Percentiles rank a stretch among this genome's conserved stretches.
These are phyloP conservation scores for Netelia virgata DNA, from an alignment of 2,888 invertebrate species.

Conservation along the genomic window DNA sequence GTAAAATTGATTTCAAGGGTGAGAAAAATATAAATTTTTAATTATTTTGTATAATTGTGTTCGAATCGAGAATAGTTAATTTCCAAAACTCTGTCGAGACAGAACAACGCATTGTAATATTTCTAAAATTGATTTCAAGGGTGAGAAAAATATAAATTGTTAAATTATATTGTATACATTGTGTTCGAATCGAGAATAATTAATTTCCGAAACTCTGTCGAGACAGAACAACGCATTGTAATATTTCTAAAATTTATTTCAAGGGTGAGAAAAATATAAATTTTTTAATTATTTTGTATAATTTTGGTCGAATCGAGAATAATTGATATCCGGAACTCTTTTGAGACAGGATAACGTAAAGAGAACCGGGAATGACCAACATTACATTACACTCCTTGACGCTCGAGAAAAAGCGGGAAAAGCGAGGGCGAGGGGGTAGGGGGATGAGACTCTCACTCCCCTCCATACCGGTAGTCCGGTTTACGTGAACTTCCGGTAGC, in stretches of 20 bases:
- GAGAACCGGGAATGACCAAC: constrained; percentile 22
- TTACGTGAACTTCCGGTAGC: constrained; percentile 77
- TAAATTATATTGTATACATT: no score
- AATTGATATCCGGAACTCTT: constrained; percentile 12
- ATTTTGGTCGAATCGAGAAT: constrained; percentile 18
- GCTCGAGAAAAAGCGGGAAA: constrained; percentile 10
- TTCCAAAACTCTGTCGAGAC: not conserved
- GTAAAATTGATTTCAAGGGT: no score
- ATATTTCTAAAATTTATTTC: not conserved
- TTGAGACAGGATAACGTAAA: constrained; percentile 16
- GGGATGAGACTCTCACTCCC: constrained; percentile 57
- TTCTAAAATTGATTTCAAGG: no score
- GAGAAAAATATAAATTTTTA: no score
- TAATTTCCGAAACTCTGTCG: not conserved
- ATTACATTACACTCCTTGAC: constrained; percentile 1
- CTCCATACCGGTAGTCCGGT: constrained; percentile 74
- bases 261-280: no score
- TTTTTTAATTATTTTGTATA: not conserved
- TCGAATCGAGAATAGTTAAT: constrained; percentile 23
- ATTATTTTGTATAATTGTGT: no score
- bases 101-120: no score
- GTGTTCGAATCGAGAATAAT: constrained; percentile 16
- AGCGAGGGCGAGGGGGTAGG: constrained; percentile 2
- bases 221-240: not conserved
- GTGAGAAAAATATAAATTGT: no score